These are phyloP conservation scores for Gymnorhina tibicen DNA, from an alignment of 2,113 vertebrate species.

Conservation along the genomic window DNA sequence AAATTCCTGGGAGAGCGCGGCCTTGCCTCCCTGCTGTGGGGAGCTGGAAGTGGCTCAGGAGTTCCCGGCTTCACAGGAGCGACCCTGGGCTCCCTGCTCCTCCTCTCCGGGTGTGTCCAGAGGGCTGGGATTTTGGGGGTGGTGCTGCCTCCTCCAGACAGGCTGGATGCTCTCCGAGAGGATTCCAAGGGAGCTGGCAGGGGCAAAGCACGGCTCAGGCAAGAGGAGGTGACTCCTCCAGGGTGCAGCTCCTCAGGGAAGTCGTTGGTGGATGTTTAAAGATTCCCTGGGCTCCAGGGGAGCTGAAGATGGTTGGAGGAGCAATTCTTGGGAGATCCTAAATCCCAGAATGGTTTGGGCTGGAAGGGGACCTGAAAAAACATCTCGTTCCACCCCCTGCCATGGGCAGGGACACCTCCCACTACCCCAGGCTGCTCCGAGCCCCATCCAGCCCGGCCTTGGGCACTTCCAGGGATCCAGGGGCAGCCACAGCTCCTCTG, in stretches of 20 bases:
- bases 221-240: background rate
- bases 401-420: background rate
- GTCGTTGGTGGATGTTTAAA: background rate
- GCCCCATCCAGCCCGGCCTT: fast-evolving
- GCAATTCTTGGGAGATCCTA: background rate
- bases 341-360: background rate
- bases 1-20: background rate
- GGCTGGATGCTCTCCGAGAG: background rate
- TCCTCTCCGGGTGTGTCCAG: background rate
- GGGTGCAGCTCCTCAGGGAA: background rate
- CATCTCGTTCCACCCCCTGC: background rate
- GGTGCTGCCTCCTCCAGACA: background rate
- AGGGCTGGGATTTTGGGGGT: background rate
- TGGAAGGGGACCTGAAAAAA: background rate
- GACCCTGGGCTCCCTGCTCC: background rate
- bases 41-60: background rate
- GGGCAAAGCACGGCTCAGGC: background rate
- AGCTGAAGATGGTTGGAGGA: background rate
- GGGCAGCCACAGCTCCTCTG: background rate
- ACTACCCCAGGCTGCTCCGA: fast-evolving
- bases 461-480: background rate
- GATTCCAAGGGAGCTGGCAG: background rate
- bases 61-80: background rate
- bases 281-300: background rate
- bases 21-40: background rate